These are phyloP conservation scores for Stichodactyla helianthus DNA, from an alignment of 64 coral and sea anemone genomes.

Conservation along the genomic window DNA sequence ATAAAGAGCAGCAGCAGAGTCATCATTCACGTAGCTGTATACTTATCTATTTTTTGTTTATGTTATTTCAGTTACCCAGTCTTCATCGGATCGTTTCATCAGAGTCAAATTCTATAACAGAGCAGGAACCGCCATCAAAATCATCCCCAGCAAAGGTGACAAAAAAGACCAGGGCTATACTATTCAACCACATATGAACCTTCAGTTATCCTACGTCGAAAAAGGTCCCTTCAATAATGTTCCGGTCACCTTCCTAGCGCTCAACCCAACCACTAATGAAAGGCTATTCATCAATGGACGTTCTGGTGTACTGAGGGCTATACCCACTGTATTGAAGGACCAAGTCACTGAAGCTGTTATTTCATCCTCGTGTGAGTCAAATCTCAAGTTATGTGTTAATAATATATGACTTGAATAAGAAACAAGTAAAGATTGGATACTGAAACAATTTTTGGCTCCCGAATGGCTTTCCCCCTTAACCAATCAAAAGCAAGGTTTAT, in stretches of 20 bases:
- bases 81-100: constrained; percentile 82
- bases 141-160: constrained; percentile 92
- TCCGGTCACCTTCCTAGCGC: constrained; percentile 78
- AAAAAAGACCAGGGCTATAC: constrained; percentile 85
- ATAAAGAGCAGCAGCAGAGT: no score
- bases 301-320: constrained; percentile 44
- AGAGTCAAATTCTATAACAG: constrained; percentile 94
- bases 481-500: no score
- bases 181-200: constrained; percentile 89
- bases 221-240: constrained; percentile 89
- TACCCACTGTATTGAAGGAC: constrained; percentile 64
- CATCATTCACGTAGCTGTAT: no score
- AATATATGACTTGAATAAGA: neutral
- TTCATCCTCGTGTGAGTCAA: constrained; percentile 53
- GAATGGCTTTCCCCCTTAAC: no score
- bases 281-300: constrained; percentile 74
- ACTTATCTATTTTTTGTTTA: neutral
- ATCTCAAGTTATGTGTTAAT: neutral
- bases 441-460: no score
- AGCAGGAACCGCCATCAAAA: constrained; percentile 67
- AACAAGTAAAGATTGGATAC: no score
- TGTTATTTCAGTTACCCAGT: constrained; percentile 43
- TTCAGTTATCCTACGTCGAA: constrained; percentile 85
- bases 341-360: constrained; percentile 55
- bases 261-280: constrained; percentile 62